phyloP scores from a whole-genome alignment of 1,140 invertebrate species.

The Contarinia nasturtii region DNA sequence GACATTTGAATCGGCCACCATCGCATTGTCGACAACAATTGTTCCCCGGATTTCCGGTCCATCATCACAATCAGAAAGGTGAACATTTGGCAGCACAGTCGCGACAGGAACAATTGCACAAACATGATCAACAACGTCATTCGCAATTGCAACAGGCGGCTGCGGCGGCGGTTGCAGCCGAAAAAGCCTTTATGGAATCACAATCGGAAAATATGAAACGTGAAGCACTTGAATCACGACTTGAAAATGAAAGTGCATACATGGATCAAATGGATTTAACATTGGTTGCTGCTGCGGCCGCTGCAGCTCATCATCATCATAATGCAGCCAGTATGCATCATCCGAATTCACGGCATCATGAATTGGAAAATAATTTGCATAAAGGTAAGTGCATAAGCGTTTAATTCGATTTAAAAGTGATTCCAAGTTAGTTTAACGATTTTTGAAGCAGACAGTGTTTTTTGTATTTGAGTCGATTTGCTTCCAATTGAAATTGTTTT shows the following conservation, averaged over 20 bases:
- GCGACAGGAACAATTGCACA: neutral
- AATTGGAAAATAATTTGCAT: slow-evolving; percentile 9
- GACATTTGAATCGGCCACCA: slow-evolving; percentile 19
- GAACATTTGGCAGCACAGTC: neutral
- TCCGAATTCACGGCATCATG: slow-evolving; percentile 1
- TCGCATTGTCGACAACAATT: neutral
- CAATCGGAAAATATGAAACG: slow-evolving; percentile 1
- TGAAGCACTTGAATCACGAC: slow-evolving; percentile 2
- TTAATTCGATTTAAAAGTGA: too few relatives aligned
- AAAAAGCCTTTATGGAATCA: too few relatives aligned
- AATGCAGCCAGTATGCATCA: slow-evolving; percentile 10
- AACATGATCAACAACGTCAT: neutral
- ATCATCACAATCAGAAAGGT: neutral
- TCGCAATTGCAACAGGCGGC: too few relatives aligned
- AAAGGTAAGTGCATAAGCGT: slow-evolving; percentile 8
- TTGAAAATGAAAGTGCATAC: slow-evolving; percentile 17
- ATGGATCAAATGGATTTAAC: slow-evolving; percentile 25
- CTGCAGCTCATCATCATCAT: slow-evolving; percentile 13
- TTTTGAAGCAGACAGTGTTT: too few relatives aligned
- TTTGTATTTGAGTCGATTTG: too few relatives aligned
- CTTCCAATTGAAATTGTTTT: too few relatives aligned
- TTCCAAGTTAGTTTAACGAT: too few relatives aligned
- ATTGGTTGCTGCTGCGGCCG: slow-evolving; percentile 12
- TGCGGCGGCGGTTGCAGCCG: too few relatives aligned
- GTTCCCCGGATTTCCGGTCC: neutral